Percentiles rank a stretch among this genome's conserved stretches.
phyloP scores from a whole-genome alignment of 2,888 invertebrate species.

The Phalera bucephala region DNA sequence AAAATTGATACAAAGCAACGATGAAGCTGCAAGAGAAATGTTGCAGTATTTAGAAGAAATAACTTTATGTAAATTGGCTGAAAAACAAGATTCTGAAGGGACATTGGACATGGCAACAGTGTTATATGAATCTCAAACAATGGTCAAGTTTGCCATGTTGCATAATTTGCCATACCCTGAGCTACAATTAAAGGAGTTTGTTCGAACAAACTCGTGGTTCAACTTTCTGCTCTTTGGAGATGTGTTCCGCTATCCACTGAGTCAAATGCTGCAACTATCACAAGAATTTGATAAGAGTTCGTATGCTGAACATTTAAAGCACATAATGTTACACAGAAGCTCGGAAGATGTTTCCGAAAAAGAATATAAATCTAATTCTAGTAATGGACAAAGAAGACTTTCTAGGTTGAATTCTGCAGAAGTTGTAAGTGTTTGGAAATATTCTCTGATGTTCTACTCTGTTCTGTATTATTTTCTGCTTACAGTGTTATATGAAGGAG shows the following conservation, averaged over 20 bases:
- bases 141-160: conserved; percentile 83
- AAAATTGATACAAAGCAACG: conserved; percentile 67
- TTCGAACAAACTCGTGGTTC: conserved; percentile 86
- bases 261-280: conserved; percentile 81
- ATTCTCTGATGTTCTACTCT: not conserved
- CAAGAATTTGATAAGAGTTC: conserved; percentile 82
- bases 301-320: conserved; percentile 84
- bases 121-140: conserved; percentile 82
- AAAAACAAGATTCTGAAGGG: conserved; percentile 42
- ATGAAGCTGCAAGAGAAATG: conserved; percentile 62
- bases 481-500: not conserved
- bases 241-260: conserved; percentile 86
- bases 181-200: conserved; percentile 82
- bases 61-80: conserved; percentile 50
- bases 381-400: conserved; percentile 59
- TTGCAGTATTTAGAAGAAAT: conserved; percentile 70
- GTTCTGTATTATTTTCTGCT: no score
- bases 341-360: conserved; percentile 66
- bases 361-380: conserved; percentile 56
- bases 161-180: conserved; percentile 84
- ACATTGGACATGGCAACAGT: conserved; percentile 66
- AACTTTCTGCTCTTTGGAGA: conserved; percentile 87
- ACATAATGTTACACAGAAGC: conserved; percentile 71
- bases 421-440: conserved; percentile 48
- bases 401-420: conserved; percentile 68